phyloP scores from a whole-genome alignment of 2,113 vertebrate species.

The Tetrax tetrax region DNA sequence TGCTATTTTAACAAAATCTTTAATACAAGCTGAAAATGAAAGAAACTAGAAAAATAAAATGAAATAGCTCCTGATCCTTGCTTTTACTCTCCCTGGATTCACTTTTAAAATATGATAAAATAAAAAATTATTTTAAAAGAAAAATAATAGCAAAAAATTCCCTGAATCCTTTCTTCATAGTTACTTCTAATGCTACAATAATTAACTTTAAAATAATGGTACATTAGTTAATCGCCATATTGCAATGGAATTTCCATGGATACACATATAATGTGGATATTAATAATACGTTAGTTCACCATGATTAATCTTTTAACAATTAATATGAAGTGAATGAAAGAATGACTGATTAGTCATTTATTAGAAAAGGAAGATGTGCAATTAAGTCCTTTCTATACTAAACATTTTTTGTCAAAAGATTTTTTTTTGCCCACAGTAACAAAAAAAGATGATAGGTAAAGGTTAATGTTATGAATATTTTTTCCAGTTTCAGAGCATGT shows the following conservation, averaged over 20 bases:
- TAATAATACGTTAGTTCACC: slow-evolving; percentile 45
- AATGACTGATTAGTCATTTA: slow-evolving; percentile 41
- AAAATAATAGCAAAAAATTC: not conserved
- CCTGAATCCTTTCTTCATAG: not conserved
- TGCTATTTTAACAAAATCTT: not conserved
- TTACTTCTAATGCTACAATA: slow-evolving; percentile 39
- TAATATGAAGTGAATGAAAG: slow-evolving; percentile 41
- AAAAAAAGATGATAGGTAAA: not conserved
- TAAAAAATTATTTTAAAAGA: not conserved
- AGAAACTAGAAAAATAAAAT: not conserved
- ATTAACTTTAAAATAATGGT: slow-evolving; percentile 49
- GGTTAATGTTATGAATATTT: not conserved
- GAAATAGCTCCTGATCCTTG: not conserved
- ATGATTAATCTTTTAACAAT: slow-evolving; percentile 62
- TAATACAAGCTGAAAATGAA: not conserved
- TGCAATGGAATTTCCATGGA: slow-evolving; percentile 52
- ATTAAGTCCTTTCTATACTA: slow-evolving; percentile 5
- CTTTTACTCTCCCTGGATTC: not conserved
- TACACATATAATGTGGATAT: slow-evolving; percentile 56
- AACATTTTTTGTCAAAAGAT: not conserved
- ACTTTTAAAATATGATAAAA: not conserved
- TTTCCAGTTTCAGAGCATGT: not conserved
- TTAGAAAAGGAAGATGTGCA: slow-evolving; percentile 17
- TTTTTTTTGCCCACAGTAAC: not conserved
- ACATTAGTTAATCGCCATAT: slow-evolving; percentile 52